These are phyloP conservation scores for Notarius lentiginosus DNA, from an alignment of 2,113 vertebrate species.

Conservation along the genomic window DNA sequence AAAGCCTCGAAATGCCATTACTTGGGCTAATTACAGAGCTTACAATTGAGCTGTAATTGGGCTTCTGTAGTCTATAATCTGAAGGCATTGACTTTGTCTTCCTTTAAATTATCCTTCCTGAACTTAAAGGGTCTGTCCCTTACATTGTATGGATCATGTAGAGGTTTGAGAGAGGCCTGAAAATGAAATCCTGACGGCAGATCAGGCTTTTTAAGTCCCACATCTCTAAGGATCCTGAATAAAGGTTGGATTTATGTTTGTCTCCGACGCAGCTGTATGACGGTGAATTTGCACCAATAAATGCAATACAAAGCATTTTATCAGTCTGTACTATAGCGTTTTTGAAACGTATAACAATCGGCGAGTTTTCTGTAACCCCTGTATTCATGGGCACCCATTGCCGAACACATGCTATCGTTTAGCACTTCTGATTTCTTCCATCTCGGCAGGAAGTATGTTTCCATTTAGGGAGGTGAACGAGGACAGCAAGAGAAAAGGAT, in stretches of 20 bases:
- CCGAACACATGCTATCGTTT: slow-evolving; percentile 10
- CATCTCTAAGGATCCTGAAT: not conserved
- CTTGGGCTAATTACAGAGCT: slow-evolving; percentile 62
- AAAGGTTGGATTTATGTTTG: not conserved
- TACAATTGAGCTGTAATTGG: slow-evolving; percentile 39
- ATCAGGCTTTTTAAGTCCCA: slow-evolving; percentile 20
- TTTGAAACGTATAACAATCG: not conserved
- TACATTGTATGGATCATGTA: not conserved
- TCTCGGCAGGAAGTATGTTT: slow-evolving; percentile 41
- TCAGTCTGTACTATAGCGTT: not conserved
- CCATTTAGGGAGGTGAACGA: slow-evolving; percentile 34
- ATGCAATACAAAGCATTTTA: not conserved
- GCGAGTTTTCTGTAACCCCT: not conserved
- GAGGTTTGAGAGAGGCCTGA: slow-evolving; percentile 26
- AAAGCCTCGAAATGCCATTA: slow-evolving; percentile 56
- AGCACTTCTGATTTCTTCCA: slow-evolving; percentile 21
- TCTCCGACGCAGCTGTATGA: not conserved
- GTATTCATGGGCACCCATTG: not conserved
- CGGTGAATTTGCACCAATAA: not conserved
- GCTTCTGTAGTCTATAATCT: slow-evolving; percentile 48
- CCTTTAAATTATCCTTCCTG: slow-evolving; percentile 46
- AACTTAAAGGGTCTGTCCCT: slow-evolving; percentile 31
- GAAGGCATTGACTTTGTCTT: slow-evolving; percentile 44
- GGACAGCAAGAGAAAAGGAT: slow-evolving; percentile 34
- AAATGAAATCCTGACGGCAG: slow-evolving; percentile 33